Evolutionary conservation across 2,797 vertebrate species (phyloP).

Genomic region (Labeo calbasu): DNA sequence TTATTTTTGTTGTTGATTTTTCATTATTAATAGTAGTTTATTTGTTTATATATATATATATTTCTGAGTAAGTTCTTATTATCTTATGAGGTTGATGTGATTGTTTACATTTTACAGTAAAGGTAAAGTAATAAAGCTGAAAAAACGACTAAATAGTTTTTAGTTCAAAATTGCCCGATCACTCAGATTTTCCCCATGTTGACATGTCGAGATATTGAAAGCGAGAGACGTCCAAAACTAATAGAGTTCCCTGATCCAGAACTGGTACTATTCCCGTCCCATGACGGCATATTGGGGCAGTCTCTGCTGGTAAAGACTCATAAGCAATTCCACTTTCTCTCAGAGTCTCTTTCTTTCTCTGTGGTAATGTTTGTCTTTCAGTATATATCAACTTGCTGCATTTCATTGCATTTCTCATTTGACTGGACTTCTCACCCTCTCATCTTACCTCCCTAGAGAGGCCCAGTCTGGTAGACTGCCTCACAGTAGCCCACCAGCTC

Average conservation of each 20-base stretch:
- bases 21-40: neutral
- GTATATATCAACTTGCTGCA: neutral
- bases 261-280: conserved; percentile 1
- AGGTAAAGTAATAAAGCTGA: neutral
- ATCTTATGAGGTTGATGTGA: neutral
- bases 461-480: neutral
- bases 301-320: neutral
- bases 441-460: conserved; percentile 2
- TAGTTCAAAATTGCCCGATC: neutral
- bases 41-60: no score
- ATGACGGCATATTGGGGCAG: neutral
- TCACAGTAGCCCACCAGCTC: conserved; percentile 5
- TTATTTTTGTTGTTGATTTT: neutral
- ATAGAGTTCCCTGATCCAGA: neutral
- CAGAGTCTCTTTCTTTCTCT: neutral
- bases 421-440: conserved; percentile 5
- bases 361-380: conserved; percentile 4
- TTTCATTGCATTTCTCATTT: conserved; percentile 25
- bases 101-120: neutral
- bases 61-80: neutral
- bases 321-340: neutral
- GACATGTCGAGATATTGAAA: neutral
- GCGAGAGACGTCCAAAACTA: neutral
- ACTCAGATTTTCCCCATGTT: neutral
- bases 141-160: neutral